Percentiles rank a stretch among this genome's conserved stretches.
phyloP scores from a whole-genome alignment of 1,140 invertebrate species.

The Aphaenogaster rudis region DNA sequence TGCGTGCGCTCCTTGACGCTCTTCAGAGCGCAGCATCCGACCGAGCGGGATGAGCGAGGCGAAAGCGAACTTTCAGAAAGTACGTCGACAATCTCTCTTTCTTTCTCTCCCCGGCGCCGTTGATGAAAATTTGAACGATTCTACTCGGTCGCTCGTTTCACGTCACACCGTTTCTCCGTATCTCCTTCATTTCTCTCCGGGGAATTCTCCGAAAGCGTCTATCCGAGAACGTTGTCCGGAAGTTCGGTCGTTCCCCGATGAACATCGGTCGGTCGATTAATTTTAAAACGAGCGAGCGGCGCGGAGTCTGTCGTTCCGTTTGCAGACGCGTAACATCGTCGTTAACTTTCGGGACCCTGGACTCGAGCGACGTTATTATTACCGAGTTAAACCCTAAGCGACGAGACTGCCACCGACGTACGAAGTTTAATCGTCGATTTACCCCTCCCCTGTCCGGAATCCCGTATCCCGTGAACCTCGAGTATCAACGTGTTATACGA shows the following conservation, averaged over 20 bases:
- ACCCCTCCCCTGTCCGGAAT: conserved; percentile 10
- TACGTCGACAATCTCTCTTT: conserved; percentile 1
- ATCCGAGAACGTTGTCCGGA: conserved; percentile 37
- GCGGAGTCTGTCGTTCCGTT: conserved; percentile 39
- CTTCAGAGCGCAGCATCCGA: conserved; percentile 8
- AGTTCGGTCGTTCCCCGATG: conserved; percentile 58
- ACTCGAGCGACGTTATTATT: conserved; percentile 49
- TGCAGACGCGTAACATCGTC: conserved; percentile 52
- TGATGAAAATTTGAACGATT: conserved; percentile 76
- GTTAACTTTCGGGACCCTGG: conserved; percentile 52
- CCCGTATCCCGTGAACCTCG: conserved; percentile 16
- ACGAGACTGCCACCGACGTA: conserved; percentile 44
- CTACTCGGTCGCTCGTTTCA: conserved; percentile 27
- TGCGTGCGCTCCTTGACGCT: conserved; percentile 53
- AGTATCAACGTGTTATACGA: conserved; percentile 36
- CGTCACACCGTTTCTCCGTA: conserved; percentile 45
- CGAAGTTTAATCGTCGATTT: conserved; percentile 61
- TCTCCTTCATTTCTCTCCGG: conserved; percentile 53
- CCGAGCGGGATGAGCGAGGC: conserved; percentile 10
- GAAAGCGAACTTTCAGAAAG: conserved; percentile 51
- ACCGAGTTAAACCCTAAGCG: conserved; percentile 59
- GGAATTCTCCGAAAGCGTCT: conserved; percentile 41
- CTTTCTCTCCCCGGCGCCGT: conserved; percentile 26
- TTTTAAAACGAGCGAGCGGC: conserved; percentile 50
- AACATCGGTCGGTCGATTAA: conserved; percentile 64